Percentiles rank a stretch among this genome's conserved stretches.
phyloP scores from a whole-genome alignment of 2,797 vertebrate genomes.

The Phrynocephalus vlangalii region DNA sequence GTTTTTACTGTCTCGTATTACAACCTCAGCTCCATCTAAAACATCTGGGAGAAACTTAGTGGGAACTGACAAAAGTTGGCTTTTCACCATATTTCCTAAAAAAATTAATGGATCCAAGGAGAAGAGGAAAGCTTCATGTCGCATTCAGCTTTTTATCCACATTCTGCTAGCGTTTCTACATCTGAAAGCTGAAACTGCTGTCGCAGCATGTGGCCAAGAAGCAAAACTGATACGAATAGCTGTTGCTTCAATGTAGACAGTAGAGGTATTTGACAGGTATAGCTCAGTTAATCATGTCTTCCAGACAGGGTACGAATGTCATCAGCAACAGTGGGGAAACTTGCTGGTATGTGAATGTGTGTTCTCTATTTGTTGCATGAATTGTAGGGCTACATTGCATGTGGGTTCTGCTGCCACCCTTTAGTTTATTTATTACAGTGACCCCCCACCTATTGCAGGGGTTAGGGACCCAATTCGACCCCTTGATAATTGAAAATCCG shows the following conservation, averaged over 20 bases:
- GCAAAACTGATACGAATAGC: constrained; percentile 20
- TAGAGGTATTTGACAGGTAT: neutral
- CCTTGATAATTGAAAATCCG: no score
- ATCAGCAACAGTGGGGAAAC: no score
- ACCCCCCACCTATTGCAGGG: no score
- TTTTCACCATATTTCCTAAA: constrained; percentile 31
- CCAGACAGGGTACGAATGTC: neutral
- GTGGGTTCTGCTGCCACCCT: no score
- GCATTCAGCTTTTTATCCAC: constrained; percentile 10
- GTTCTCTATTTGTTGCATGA: no score
- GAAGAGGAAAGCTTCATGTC: constrained; percentile 21
- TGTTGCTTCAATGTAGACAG: neutral
- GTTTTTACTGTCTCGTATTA: neutral
- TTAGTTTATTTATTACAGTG: no score
- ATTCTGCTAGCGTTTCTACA: constrained; percentile 11
- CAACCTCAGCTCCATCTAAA: constrained; percentile 23
- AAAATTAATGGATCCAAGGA: constrained; percentile 28
- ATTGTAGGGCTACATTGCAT: no score
- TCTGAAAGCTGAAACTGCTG: constrained; percentile 19
- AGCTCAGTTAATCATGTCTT: neutral
- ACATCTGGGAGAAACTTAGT: constrained; percentile 32
- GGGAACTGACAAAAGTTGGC: constrained; percentile 37
- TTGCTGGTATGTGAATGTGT: no score
- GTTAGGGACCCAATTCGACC: no score
- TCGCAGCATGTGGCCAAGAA: constrained; percentile 8